Conservation (phyloP, 2,888 invertebrate genomes). For the Gisinianus flammeolus region DNA sequence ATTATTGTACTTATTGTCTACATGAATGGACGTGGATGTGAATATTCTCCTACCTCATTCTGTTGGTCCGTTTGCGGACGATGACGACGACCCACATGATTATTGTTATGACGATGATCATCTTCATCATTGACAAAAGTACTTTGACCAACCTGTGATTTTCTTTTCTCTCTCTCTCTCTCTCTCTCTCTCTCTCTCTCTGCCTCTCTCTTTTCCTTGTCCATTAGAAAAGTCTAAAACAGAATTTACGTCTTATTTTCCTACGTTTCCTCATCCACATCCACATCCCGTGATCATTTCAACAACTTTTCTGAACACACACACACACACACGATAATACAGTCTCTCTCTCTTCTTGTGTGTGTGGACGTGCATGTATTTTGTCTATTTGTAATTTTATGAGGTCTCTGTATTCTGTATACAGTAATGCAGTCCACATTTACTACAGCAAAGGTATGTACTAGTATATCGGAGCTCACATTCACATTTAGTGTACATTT, state of each 20-base stretch:
- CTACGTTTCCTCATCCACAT: conserved; percentile 11
- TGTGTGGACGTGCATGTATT: too few species aligned
- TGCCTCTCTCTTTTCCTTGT: not conserved
- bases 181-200: not conserved
- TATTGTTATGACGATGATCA: conserved; percentile 44
- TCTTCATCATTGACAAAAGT: conserved; percentile 47
- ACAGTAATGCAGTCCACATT: too few species aligned
- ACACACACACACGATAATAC: not conserved
- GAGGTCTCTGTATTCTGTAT: not conserved
- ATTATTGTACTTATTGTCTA: conserved; percentile 4
- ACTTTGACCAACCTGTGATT: conserved; percentile 40
- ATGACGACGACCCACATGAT: conserved; percentile 45
- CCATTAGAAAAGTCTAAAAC: conserved; percentile 23
- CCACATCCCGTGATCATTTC: conserved; percentile 17
- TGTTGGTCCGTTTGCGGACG: not conserved
- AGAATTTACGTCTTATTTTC: conserved; percentile 35
- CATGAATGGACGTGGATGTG: conserved; percentile 19
- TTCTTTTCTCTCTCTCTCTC: conserved; percentile 28
- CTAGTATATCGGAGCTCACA: not conserved
- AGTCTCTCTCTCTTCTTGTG: not conserved
- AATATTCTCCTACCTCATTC: conserved; percentile 5
- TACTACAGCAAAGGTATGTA: too few species aligned
- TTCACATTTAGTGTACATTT: not conserved
- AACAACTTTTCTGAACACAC: not conserved
- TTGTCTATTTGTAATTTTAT: not conserved